phyloP scores from a whole-genome alignment of 1,140 invertebrate species.

The Hycleus cichorii region DNA sequence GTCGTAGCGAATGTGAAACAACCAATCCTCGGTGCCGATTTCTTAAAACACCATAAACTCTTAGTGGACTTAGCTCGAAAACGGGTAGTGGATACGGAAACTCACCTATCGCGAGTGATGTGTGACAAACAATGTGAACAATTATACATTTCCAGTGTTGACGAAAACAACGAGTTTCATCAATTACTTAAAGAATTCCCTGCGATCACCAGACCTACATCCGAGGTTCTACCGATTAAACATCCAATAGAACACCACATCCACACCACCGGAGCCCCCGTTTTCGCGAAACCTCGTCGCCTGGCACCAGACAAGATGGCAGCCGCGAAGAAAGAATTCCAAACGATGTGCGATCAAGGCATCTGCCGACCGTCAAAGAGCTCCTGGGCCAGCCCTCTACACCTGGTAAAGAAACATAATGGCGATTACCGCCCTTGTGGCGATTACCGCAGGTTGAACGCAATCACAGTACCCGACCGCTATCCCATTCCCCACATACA shows the following conservation, averaged over 20 bases:
- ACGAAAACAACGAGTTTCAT: not conserved
- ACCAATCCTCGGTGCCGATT: constrained; percentile 41
- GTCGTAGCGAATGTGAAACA: constrained; percentile 30
- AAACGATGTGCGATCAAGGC: constrained; percentile 31
- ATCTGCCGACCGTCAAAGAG: constrained; percentile 38
- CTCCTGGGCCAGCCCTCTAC: constrained; percentile 41
- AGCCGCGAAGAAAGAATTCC: constrained; percentile 35
- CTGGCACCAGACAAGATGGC: constrained; percentile 34
- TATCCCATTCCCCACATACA: too few relatives aligned
- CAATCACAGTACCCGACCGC: constrained; percentile 26
- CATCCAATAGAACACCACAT: constrained; percentile 23
- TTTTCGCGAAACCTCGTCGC: constrained; percentile 35
- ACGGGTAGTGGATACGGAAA: too few relatives aligned
- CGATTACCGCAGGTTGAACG: constrained; percentile 44
- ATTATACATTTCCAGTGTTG: not conserved
- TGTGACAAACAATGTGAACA: too few relatives aligned
- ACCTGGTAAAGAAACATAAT: constrained; percentile 39
- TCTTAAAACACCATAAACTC: constrained; percentile 25
- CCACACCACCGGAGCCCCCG: constrained; percentile 36
- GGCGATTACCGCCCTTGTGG: constrained; percentile 35
- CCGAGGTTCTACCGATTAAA: not conserved
- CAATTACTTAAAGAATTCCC: not conserved
- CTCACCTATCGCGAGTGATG: too few relatives aligned
- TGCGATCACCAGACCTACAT: not conserved
- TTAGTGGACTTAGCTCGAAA: too few relatives aligned